A percentile compares a stretch with the other conserved stretches of the same genome.
Conservation (phyloP, 2,888 invertebrate species). For the Xanthorhoe spadicearia region DNA sequence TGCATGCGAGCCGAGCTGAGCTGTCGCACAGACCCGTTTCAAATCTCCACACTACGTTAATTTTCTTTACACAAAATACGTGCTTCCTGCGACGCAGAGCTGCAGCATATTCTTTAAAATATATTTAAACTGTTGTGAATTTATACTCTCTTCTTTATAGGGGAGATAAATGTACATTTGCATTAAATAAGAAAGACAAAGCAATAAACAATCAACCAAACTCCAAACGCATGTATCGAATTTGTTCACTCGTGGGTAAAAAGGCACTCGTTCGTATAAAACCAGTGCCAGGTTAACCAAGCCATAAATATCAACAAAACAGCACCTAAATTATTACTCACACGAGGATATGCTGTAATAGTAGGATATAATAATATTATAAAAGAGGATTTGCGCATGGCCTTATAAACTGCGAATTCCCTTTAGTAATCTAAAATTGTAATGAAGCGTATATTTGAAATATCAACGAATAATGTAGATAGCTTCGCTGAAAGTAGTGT, state of each 20-base stretch:
- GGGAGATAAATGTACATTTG: not conserved
- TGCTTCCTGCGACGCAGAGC: slow-evolving; percentile 34
- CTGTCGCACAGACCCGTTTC: slow-evolving; percentile 40
- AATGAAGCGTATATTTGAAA: slow-evolving; percentile 43
- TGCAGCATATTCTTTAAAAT: slow-evolving; percentile 34
- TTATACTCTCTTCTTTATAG: not conserved
- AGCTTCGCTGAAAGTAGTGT: slow-evolving; percentile 69
- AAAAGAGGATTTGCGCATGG: slow-evolving; percentile 45
- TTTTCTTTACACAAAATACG: slow-evolving; percentile 46
- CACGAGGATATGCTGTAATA: slow-evolving; percentile 63
- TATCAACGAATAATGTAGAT: slow-evolving; percentile 53
- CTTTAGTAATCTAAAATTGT: slow-evolving; percentile 41
- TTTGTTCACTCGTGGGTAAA: slow-evolving; percentile 7
- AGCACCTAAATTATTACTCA: slow-evolving; percentile 68
- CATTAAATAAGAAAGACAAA: not conserved
- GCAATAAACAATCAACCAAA: not conserved
- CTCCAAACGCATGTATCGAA: not conserved
- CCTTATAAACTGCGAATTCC: slow-evolving; percentile 41
- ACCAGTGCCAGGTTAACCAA: slow-evolving; percentile 66
- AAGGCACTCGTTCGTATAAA: slow-evolving; percentile 62
- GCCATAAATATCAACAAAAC: slow-evolving; percentile 72
- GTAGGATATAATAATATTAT: slow-evolving; percentile 56
- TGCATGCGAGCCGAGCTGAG: slow-evolving; percentile 33
- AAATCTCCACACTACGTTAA: slow-evolving; percentile 48
- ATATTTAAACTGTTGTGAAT: slow-evolving; percentile 19